Evolutionary conservation across 2,888 invertebrate species (phyloP).

Genomic region (Ormyrus thymus): DNA sequence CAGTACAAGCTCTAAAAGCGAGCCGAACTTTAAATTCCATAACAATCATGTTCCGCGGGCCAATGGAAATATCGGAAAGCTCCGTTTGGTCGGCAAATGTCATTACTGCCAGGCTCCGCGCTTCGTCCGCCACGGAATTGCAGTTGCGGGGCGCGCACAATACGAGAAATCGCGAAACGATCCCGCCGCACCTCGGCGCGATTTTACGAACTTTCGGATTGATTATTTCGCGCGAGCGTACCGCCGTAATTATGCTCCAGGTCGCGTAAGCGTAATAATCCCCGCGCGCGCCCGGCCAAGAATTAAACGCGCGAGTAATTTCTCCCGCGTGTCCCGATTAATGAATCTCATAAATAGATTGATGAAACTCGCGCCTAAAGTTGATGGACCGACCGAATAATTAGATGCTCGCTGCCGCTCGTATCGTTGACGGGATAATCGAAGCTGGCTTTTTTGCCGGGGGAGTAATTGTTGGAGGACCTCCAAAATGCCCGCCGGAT

Average conservation of each 20-base stretch:
- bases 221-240: constrained; percentile 7
- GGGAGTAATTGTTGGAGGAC: no score
- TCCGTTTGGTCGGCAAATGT: constrained; percentile 17
- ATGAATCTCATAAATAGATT: constrained; percentile 9
- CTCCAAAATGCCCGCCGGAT: no score
- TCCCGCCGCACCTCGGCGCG: background rate
- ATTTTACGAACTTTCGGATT: constrained; percentile 25
- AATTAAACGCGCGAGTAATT: background rate
- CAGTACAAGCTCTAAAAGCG: no score
- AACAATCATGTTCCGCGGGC: constrained; percentile 10
- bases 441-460: no score
- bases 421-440: no score
- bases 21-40: no score
- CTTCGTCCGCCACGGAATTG: background rate
- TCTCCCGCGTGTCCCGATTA: background rate
- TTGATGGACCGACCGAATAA: background rate
- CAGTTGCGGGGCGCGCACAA: no score
- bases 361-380: background rate
- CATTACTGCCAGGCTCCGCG: constrained; percentile 11
- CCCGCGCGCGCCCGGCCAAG: background rate
- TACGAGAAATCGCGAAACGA: background rate
- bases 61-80: constrained; percentile 3
- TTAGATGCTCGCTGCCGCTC: background rate
- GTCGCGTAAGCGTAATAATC: constrained; percentile 5
- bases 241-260: constrained; percentile 21